These are phyloP conservation scores for Gouania willdenowi DNA, from an alignment of 2,797 vertebrate genomes.

Conservation along the genomic window DNA sequence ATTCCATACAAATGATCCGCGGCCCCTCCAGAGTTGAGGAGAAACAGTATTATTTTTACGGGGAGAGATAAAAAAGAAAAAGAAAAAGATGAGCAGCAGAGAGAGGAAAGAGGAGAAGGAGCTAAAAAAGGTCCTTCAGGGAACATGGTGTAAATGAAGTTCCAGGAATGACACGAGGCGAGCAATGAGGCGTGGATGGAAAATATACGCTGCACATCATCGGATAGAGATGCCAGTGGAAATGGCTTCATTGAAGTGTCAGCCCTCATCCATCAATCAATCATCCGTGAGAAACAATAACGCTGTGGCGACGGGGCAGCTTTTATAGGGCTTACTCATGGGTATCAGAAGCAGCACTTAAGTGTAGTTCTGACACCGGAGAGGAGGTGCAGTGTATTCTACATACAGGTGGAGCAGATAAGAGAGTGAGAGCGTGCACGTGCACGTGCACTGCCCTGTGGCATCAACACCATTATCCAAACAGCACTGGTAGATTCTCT, in stretches of 20 bases:
- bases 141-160: slow-evolving; percentile 99
- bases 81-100: slow-evolving; percentile 46
- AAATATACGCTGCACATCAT: slow-evolving; percentile 99
- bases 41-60: slow-evolving; percentile 85
- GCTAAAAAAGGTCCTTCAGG: slow-evolving; percentile 89
- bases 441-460: slow-evolving; percentile 38
- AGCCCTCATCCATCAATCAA: slow-evolving; percentile 99
- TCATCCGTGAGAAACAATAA: slow-evolving; percentile 99
- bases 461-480: too few relatives aligned
- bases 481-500: too few relatives aligned
- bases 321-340: slow-evolving; percentile 99
- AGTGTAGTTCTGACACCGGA: slow-evolving; percentile 93
- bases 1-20: slow-evolving; percentile 80
- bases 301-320: slow-evolving; percentile 86
- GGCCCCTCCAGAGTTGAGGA: slow-evolving; percentile 87
- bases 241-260: slow-evolving; percentile 99
- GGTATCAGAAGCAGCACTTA: slow-evolving; percentile 97
- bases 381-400: slow-evolving; percentile 65
- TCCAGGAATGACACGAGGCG: slow-evolving; percentile 99
- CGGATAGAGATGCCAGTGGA: slow-evolving; percentile 98
- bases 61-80: slow-evolving; percentile 66
- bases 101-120: slow-evolving; percentile 52
- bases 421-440: slow-evolving; percentile 59
- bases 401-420: slow-evolving; percentile 63
- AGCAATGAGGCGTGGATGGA: slow-evolving; percentile 99